Evolutionary conservation across 2,888 invertebrate species (phyloP).

Genomic region (Cosmorhoe ocellata): DNA sequence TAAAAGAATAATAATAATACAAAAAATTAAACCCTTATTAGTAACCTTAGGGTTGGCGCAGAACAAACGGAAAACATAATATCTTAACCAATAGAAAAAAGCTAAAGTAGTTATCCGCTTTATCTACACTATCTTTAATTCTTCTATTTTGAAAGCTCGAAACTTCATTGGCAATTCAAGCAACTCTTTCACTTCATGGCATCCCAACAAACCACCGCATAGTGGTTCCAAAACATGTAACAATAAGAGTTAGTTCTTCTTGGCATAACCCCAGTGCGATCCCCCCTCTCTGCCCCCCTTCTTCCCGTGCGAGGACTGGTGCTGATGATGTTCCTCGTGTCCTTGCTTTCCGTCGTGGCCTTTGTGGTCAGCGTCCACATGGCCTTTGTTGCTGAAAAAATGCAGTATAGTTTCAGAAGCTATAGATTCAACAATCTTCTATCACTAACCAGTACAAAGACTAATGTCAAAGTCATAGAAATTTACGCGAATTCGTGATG

Average conservation of each 20-base stretch:
- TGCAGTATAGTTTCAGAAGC: no score
- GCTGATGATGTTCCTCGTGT: slow-evolving; percentile 83
- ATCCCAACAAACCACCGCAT: background rate
- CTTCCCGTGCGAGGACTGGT: slow-evolving; percentile 82
- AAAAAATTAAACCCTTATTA: background rate
- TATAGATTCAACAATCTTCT: no score
- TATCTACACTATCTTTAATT: no score
- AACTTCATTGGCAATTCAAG: background rate
- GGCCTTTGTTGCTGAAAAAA: slow-evolving; percentile 81
- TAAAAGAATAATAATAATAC: background rate
- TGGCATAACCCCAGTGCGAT: slow-evolving; percentile 70
- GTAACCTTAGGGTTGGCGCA: background rate
- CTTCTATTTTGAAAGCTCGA: no score
- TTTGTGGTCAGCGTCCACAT: slow-evolving; percentile 85
- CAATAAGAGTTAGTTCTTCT: slow-evolving; percentile 54
- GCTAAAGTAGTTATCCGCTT: no score
- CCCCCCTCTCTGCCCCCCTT: slow-evolving; percentile 83
- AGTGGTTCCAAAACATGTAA: background rate
- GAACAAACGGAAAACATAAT: no score
- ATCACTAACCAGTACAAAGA: no score
- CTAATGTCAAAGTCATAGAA: no score
- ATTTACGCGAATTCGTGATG: no score
- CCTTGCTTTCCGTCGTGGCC: slow-evolving; percentile 84
- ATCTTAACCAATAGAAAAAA: no score
- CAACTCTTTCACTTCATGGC: background rate